Evolutionary conservation across 2,797 vertebrate genomes (phyloP).

Genomic region (Diplodus sargus): DNA sequence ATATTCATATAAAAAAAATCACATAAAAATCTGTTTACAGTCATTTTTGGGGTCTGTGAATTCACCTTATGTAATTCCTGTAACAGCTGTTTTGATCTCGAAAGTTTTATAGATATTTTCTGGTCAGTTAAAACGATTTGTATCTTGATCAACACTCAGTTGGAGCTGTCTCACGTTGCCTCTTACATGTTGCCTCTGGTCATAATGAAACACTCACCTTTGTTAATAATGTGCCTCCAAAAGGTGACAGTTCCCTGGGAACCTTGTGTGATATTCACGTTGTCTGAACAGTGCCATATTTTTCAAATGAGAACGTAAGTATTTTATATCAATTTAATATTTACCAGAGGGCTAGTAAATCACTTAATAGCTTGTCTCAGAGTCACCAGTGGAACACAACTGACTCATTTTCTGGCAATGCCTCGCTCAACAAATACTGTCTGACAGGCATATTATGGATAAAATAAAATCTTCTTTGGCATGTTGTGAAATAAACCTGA

Average conservation of each 20-base stretch:
- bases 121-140: background rate
- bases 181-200: background rate
- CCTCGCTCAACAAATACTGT: constrained; percentile 68
- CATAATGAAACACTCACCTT: constrained; percentile 28
- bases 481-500: constrained; percentile 56
- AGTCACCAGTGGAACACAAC: constrained; percentile 64
- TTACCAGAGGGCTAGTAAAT: constrained; percentile 71
- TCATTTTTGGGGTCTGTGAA: background rate
- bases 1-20: background rate
- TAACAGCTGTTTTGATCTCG: constrained; percentile 19
- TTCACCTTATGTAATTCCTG: background rate
- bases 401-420: constrained; percentile 73
- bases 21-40: background rate
- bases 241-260: constrained; percentile 34
- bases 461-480: constrained; percentile 60
- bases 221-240: constrained; percentile 39
- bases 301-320: constrained; percentile 59
- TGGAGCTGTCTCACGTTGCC: background rate
- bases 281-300: constrained; percentile 55
- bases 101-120: background rate
- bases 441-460: constrained; percentile 70
- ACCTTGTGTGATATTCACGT: constrained; percentile 37
- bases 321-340: constrained; percentile 68
- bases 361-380: constrained; percentile 65
- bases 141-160: background rate